Percentiles rank a stretch among this genome's conserved stretches.
Evolutionary conservation across 2,797 vertebrate species (phyloP).

Genomic region (Lagocephalus sceleratus): DNA sequence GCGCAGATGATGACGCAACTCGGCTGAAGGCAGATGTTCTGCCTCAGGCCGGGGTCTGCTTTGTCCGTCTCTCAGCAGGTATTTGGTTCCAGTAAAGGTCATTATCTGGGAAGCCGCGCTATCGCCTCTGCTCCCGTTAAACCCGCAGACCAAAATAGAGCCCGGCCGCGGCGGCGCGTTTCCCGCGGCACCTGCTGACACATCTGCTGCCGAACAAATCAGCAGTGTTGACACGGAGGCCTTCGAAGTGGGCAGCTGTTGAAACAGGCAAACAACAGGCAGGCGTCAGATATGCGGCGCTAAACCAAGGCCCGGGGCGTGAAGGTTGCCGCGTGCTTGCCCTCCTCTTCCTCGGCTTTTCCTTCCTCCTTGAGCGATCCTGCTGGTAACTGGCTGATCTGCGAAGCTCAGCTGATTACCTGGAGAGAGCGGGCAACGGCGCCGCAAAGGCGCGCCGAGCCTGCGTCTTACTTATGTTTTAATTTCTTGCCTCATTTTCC

Average conservation of each 20-base stretch:
- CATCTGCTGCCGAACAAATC: slow-evolving; percentile 56
- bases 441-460: too few relatives aligned
- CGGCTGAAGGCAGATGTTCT: too few relatives aligned
- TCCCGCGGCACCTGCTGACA: slow-evolving; percentile 46
- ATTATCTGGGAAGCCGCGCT: slow-evolving; percentile 1
- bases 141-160: slow-evolving; percentile 43
- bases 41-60: too few relatives aligned
- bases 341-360: slow-evolving; percentile 8
- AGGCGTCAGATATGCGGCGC: slow-evolving; percentile 28
- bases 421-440: too few relatives aligned
- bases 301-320: slow-evolving; percentile 20
- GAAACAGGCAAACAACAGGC: slow-evolving; percentile 17
- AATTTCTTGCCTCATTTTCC: not conserved
- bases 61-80: too few relatives aligned
- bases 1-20: too few relatives aligned
- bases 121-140: slow-evolving; percentile 27
- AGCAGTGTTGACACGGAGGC: slow-evolving; percentile 50
- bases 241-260: slow-evolving; percentile 49
- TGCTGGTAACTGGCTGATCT: too few relatives aligned
- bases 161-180: slow-evolving; percentile 24
- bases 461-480: not conserved
- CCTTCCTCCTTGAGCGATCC: too few relatives aligned
- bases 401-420: too few relatives aligned
- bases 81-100: too few relatives aligned
- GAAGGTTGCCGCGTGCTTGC: slow-evolving; percentile 30